Evolutionary conservation across 2,888 invertebrate genomes (phyloP), one percentile per base, ranked within the genome.

Genomic region (Sphecodes monilicornis): DNA sequence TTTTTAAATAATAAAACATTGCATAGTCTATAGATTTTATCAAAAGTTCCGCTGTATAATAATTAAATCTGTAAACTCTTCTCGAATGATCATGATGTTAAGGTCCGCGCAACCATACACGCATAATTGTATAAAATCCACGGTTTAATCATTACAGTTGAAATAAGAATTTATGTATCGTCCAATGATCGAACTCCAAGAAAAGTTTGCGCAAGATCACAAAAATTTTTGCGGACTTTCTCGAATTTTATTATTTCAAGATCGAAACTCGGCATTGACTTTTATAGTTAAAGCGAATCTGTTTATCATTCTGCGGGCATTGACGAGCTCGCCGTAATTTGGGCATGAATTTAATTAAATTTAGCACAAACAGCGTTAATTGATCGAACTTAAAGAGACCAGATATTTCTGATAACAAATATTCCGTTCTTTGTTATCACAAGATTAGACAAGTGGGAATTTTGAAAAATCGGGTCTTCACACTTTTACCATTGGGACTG

Each of bases 301-400:
- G 82, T 82, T 81, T 83, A 76, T 29, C 69, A 83, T 36, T 50
- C 3, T 8, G 29, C 26, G 43, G 22, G 68, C 41, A 54, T 60
- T 36, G 68, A 68, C 41, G 57, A 46, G 29, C 50, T 29, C 22
- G n/a, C 13, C 16, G 39, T 77, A 77, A 81, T 81, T 81, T 60
- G 41, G 74, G 74, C 69, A 74, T 13, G 43, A 70, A 54, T 84
- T 83, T 84, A 76, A 77, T 77, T 83, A 82, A 11, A 57, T 57
- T 57, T 57, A 26, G 11, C 13, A 11, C 60, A 69, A 71, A 70
- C 68, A 60, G 64, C 69, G 69, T 50, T 70, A 76, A 84, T 82
- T 76, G 76, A 8, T 32, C 46, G 41, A 73, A 76, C 57, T 68
- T 73, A 46, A 82, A 71, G 29, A 16, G 41, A n/a, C 22, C 13